Conservation (phyloP, 2,888 invertebrate genomes). For the Sthenelais limicola region DNA sequence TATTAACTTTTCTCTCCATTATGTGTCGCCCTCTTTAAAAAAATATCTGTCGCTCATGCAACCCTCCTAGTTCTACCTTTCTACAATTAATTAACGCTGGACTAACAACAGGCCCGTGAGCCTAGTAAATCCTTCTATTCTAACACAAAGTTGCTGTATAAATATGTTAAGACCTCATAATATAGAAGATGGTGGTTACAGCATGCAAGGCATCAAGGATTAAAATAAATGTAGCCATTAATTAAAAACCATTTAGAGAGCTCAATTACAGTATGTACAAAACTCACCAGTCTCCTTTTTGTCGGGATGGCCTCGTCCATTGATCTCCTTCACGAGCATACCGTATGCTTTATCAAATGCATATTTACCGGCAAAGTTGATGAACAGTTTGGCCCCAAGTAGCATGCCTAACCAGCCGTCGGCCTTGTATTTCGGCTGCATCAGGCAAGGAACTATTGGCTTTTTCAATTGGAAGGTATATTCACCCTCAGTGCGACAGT, state of each 20-base stretch:
- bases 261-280: background rate
- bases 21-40: too few species aligned
- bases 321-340: constrained; percentile 64
- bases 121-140: too few species aligned
- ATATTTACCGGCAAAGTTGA: constrained; percentile 68
- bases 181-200: too few species aligned
- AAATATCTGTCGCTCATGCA: too few species aligned
- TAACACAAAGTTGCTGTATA: too few species aligned
- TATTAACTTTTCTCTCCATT: too few species aligned
- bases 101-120: too few species aligned
- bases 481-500: constrained; percentile 70
- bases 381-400: constrained; percentile 66
- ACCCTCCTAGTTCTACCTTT: too few species aligned
- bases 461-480: constrained; percentile 67
- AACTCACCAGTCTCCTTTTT: constrained; percentile 38
- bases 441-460: constrained; percentile 67
- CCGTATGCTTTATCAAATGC: constrained; percentile 62
- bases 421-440: constrained; percentile 67
- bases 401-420: constrained; percentile 70
- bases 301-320: constrained; percentile 55
- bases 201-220: too few species aligned
- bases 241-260: background rate
- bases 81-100: too few species aligned
- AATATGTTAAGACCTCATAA: too few species aligned
- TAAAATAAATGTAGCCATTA: background rate